Conservation (phyloP, 2,888 invertebrate genomes). For the Ganaspis brasiliensis region DNA sequence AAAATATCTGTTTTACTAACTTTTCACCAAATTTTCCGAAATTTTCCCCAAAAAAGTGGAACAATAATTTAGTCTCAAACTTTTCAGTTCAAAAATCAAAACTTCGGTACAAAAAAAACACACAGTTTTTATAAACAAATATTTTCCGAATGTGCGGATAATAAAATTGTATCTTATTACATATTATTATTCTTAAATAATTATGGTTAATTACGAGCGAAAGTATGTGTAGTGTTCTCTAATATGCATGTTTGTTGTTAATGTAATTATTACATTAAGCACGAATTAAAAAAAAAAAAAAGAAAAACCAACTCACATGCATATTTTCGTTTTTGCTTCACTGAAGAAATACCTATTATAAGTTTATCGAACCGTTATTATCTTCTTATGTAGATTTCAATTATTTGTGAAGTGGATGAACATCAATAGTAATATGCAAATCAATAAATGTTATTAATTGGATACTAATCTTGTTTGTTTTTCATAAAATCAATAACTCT, state of each 20-base stretch:
- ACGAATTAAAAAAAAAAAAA: neutral
- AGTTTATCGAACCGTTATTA: constrained; percentile 16
- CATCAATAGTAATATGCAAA: neutral
- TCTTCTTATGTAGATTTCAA: constrained; percentile 6
- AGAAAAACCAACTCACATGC: neutral
- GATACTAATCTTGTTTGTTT: neutral
- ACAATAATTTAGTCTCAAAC: too few species aligned
- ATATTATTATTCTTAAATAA: neutral
- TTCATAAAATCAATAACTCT: neutral
- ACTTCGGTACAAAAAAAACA: too few species aligned
- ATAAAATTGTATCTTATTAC: neutral
- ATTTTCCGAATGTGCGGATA: neutral
- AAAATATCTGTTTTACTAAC: too few species aligned
- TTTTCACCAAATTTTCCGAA: too few species aligned
- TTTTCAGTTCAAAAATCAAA: too few species aligned
- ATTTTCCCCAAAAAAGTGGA: too few species aligned
- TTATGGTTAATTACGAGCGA: neutral
- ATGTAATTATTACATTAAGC: constrained; percentile 11
- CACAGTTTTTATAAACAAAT: too few species aligned
- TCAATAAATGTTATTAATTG: constrained; percentile 30
- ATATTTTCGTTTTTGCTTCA: neutral
- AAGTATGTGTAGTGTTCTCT: constrained; percentile 1
- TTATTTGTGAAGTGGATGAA: constrained; percentile 29
- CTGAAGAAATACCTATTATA: neutral
- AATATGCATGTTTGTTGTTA: constrained; percentile 18